These are phyloP conservation scores for Neopelma chrysocephalum DNA, from an alignment of 2,797 vertebrate species.

Conservation along the genomic window DNA sequence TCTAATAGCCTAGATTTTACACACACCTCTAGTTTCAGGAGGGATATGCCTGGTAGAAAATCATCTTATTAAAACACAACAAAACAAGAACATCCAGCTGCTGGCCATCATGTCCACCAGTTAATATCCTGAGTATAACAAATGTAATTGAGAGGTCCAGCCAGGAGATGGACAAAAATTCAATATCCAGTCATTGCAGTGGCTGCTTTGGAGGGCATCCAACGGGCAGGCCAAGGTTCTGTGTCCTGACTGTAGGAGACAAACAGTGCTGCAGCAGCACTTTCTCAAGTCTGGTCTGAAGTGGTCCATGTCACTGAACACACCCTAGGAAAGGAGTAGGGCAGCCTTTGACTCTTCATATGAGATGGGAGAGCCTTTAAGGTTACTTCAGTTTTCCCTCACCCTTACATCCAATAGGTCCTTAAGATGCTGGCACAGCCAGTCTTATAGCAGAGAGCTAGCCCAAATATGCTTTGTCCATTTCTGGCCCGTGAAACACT, in stretches of 20 bases:
- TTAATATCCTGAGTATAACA: not conserved
- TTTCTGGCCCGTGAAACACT: not conserved
- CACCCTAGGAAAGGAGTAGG: not conserved
- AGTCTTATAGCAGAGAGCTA: not conserved
- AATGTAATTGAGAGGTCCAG: not conserved
- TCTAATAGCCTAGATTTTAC: not conserved
- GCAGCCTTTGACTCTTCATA: not conserved
- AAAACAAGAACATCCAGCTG: not conserved
- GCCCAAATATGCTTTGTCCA: not conserved
- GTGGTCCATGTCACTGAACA: not conserved
- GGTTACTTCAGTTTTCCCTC: not conserved
- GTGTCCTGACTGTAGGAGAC: not conserved
- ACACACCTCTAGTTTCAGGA: not conserved
- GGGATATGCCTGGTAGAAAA: not conserved
- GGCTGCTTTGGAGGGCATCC: not conserved
- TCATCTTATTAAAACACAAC: not conserved
- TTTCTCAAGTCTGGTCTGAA: not conserved
- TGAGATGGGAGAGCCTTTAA: not conserved
- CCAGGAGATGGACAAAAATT: not conserved
- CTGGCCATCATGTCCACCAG: not conserved
- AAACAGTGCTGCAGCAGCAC: not conserved
- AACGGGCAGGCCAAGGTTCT: not conserved
- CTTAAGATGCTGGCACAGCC: not conserved
- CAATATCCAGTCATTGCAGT: not conserved
- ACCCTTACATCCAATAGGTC: not conserved